Evolutionary conservation across 2,113 vertebrate species (phyloP).

Genomic region (Canis aureus): DNA sequence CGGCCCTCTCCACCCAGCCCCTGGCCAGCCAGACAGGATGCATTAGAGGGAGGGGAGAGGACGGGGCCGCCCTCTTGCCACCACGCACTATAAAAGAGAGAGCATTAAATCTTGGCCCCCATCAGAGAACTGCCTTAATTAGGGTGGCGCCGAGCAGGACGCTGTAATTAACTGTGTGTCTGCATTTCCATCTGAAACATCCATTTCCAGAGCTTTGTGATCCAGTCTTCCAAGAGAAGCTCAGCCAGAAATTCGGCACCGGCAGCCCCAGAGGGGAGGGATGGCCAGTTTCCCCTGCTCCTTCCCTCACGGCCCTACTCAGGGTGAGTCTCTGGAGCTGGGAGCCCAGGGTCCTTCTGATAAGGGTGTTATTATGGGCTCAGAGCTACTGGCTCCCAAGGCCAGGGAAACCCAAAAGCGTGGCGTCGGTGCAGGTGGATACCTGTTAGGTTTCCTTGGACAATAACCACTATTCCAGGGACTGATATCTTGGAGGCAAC

Average conservation of each 20-base stretch:
- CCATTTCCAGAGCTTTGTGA: conserved; percentile 86
- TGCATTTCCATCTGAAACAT: conserved; percentile 87
- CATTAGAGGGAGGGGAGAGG: conserved; percentile 73
- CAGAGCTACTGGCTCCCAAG: background rate
- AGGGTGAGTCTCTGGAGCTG: background rate
- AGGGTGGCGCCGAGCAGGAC: conserved; percentile 87
- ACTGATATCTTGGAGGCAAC: background rate
- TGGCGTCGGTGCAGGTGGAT: background rate
- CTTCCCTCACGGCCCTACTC: background rate
- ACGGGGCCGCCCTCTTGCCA: conserved; percentile 81
- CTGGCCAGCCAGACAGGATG: conserved; percentile 69
- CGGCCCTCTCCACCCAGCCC: background rate
- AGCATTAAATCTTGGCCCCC: conserved; percentile 87
- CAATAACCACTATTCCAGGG: no score
- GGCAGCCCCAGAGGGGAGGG: conserved; percentile 67
- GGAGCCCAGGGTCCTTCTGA: background rate
- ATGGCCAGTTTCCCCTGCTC: background rate
- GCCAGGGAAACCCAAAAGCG: background rate
- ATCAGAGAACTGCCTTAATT: conserved; percentile 86
- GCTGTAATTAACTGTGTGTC: conserved; percentile 88
- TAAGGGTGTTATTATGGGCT: background rate
- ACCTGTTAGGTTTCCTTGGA: background rate
- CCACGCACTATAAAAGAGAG: conserved; percentile 84
- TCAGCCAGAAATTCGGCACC: conserved; percentile 78
- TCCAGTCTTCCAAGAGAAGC: conserved; percentile 83